These are phyloP conservation scores for Halichondria panicea DNA, from an alignment of 37 sponge, comb jelly and placozoan genomes.

Conservation along the genomic window DNA sequence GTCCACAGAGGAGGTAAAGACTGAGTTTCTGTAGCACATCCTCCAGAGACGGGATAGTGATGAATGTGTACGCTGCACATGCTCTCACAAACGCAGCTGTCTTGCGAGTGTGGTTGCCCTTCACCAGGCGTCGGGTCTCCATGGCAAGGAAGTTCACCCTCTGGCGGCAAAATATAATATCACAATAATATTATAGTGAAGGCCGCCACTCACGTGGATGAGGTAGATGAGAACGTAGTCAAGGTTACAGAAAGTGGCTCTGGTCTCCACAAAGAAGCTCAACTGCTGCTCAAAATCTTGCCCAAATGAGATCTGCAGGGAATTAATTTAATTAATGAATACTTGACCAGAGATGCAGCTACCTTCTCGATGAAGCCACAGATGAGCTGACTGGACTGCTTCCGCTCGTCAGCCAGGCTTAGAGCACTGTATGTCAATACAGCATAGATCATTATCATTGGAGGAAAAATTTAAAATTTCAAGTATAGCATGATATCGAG, in stretches of 20 bases:
- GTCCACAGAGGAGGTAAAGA: constrained; percentile 87
- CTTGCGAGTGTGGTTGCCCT: constrained; percentile 88
- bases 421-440: constrained; percentile 67
- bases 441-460: too few species aligned
- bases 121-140: constrained; percentile 68
- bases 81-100: constrained; percentile 95
- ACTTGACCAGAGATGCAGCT: not conserved
- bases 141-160: constrained; percentile 85
- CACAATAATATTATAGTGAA: not conserved
- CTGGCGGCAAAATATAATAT: constrained; percentile 25
- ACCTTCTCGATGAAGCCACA: constrained; percentile 67
- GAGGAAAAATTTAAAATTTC: too few species aligned
- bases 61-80: constrained; percentile 94
- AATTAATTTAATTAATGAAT: not conserved
- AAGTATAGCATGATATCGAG: too few species aligned
- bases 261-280: constrained; percentile 93
- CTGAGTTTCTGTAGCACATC: constrained; percentile 71
- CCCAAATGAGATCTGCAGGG: constrained; percentile 71
- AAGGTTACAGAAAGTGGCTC: constrained; percentile 87
- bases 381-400: constrained; percentile 74
- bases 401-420: constrained; percentile 82
- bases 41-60: constrained; percentile 92
- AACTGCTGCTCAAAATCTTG: constrained; percentile 97
- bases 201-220: constrained; percentile 69
- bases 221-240: constrained; percentile 84